Evolutionary conservation across 2,888 invertebrate genomes (phyloP).

Genomic region (Papilio elwesi): DNA sequence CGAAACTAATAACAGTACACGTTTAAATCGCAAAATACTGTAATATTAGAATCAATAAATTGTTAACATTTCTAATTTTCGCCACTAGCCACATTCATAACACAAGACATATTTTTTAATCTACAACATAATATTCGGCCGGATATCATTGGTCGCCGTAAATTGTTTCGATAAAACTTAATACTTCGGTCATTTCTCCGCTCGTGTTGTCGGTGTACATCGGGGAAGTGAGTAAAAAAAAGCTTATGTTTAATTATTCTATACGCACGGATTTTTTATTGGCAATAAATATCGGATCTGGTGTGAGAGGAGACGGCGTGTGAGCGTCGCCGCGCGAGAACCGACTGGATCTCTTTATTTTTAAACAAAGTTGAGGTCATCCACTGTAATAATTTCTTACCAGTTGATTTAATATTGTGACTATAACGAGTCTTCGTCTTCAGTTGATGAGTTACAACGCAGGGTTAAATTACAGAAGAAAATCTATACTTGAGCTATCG

Average conservation of each 20-base stretch:
- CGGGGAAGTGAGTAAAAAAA: constrained; percentile 49
- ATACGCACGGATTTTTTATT: constrained; percentile 67
- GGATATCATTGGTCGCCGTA: constrained; percentile 71
- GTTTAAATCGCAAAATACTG: neutral
- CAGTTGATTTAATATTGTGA: no score
- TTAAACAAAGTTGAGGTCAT: constrained; percentile 38
- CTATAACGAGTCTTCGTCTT: no score
- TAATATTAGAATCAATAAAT: neutral
- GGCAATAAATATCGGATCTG: constrained; percentile 75
- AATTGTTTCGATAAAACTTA: constrained; percentile 61
- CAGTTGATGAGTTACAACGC: no score
- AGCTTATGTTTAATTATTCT: constrained; percentile 60
- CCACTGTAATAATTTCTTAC: neutral
- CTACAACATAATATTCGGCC: constrained; percentile 59
- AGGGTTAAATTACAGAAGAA: no score
- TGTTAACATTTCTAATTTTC: constrained; percentile 13
- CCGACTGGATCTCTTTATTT: constrained; percentile 20
- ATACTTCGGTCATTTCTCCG: constrained; percentile 53
- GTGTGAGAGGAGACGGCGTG: constrained; percentile 44
- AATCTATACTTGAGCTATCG: no score
- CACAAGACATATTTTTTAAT: constrained; percentile 3
- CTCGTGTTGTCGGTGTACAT: constrained; percentile 50
- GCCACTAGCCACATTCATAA: neutral
- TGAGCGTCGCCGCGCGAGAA: constrained; percentile 12
- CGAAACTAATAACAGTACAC: no score